These are phyloP conservation scores for Tinamus major DNA, from an alignment of 2,797 vertebrate species.

Conservation along the genomic window DNA sequence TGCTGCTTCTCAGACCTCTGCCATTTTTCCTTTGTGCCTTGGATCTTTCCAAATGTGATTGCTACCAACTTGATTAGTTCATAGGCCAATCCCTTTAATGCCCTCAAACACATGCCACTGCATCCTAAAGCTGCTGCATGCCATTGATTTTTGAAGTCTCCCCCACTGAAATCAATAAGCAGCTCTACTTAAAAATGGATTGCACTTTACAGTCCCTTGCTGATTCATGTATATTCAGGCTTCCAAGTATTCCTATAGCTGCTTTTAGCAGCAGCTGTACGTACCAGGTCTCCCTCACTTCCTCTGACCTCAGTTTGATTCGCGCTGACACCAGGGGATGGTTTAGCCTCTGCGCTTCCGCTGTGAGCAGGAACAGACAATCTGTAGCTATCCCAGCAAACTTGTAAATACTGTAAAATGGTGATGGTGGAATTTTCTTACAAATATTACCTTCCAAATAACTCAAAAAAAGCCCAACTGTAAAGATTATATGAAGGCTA, in stretches of 20 bases:
- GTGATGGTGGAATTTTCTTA: too few species aligned
- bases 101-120: not conserved
- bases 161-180: constrained; percentile 51
- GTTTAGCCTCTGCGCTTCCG: not conserved
- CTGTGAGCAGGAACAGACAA: rapidly evolving
- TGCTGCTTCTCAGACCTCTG: constrained; percentile 7
- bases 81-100: not conserved
- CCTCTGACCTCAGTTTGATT: not conserved
- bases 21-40: not conserved
- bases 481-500: not conserved
- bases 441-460: not conserved
- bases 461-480: not conserved
- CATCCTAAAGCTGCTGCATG: constrained; percentile 14
- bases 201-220: constrained; percentile 20
- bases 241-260: not conserved
- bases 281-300: not conserved
- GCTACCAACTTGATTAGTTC: not conserved
- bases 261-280: not conserved
- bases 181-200: constrained; percentile 43
- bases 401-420: not conserved
- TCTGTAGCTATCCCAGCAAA: not conserved
- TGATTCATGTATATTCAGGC: not conserved
- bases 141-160: constrained; percentile 53
- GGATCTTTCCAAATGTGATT: not conserved
- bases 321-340: not conserved